Conservation (phyloP, 2,113 vertebrate genomes). For the Petaurus breviceps region DNA sequence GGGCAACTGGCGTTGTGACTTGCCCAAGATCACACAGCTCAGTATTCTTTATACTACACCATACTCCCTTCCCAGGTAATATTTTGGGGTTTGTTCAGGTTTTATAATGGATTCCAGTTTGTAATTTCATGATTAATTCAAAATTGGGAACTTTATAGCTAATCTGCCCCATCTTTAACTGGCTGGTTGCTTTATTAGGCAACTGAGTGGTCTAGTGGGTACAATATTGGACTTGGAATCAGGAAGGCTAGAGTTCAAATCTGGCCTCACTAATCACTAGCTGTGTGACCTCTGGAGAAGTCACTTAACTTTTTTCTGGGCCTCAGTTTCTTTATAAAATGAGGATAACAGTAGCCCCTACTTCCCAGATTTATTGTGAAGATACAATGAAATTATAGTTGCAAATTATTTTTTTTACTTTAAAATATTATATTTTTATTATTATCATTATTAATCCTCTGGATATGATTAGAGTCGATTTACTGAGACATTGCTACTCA, state of each 20-base stretch:
- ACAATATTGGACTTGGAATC: background rate
- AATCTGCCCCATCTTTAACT: background rate
- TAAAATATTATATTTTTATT: background rate
- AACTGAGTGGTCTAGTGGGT: background rate
- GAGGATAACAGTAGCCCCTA: background rate
- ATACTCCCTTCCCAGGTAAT: background rate
- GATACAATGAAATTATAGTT: background rate
- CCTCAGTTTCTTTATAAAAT: background rate
- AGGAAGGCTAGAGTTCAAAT: background rate
- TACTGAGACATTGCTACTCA: background rate
- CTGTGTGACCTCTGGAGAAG: background rate
- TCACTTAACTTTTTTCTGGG: background rate
- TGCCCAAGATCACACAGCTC: too few relatives aligned
- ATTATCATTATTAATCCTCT: background rate
- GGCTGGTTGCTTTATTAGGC: background rate
- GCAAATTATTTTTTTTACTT: background rate
- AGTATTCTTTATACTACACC: background rate
- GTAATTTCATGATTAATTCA: background rate
- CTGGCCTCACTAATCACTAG: background rate
- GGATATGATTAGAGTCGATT: background rate
- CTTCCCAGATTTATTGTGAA: background rate
- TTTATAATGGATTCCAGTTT: background rate
- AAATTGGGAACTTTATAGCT: background rate
- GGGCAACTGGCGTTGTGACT: too few relatives aligned
- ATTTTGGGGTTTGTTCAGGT: background rate